Conservation (phyloP, 2,113 vertebrate species). For the Abramis brama region DNA sequence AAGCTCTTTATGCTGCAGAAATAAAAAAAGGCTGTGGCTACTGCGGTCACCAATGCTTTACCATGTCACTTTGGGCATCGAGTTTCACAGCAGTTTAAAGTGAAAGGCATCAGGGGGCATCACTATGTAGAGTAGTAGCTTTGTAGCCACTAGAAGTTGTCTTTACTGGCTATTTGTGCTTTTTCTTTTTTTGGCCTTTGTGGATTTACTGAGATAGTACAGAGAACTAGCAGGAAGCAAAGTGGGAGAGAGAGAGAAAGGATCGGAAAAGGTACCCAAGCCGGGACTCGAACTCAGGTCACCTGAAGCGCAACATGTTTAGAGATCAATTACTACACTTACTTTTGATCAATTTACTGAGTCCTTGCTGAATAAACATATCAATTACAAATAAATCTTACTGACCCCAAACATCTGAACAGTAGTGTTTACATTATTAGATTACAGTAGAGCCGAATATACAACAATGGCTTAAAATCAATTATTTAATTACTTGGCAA, state of each 20-base stretch:
- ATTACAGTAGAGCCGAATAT: no score
- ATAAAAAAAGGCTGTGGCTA: background rate
- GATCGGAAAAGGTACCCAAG: no score
- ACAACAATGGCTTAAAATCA: background rate
- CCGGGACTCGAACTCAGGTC: no score
- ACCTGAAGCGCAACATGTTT: no score
- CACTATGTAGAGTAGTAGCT: background rate
- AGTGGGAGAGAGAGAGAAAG: no score
- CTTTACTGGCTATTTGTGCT: background rate
- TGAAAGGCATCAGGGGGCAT: background rate
- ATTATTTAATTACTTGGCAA: background rate
- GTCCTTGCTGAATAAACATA: background rate
- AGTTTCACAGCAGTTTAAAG: background rate
- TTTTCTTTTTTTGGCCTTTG: no score
- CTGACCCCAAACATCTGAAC: no score
- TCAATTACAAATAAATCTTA: background rate
- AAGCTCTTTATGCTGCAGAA: background rate
- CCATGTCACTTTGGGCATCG: background rate
- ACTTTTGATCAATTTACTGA: background rate
- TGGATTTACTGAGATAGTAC: no score
- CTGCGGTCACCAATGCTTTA: background rate
- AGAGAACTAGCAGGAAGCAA: no score
- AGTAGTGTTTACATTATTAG: no score
- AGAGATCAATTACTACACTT: background rate
- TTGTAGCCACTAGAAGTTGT: background rate